Evolutionary conservation across 2,113 vertebrate genomes (phyloP).

Genomic region (Rhombomys opimus): DNA sequence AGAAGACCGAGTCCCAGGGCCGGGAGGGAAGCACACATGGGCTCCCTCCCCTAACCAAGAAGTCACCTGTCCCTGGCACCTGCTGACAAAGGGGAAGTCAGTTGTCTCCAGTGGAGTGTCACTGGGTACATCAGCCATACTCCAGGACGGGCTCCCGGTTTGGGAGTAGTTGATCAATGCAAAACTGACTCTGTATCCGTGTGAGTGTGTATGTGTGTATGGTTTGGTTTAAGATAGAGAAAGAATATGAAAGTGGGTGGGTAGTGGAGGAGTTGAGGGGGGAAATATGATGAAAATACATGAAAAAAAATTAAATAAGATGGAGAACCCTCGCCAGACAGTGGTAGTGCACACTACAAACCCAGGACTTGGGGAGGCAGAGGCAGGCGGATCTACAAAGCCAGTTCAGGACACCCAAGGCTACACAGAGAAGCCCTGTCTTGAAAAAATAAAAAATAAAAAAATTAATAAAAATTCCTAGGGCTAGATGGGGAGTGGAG

Average conservation of each 20-base stretch:
- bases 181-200: neutral
- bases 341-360: too few relatives aligned
- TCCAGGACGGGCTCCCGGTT: neutral
- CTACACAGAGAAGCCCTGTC: too few relatives aligned
- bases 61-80: neutral
- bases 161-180: neutral
- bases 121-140: neutral
- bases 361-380: too few relatives aligned
- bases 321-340: too few relatives aligned
- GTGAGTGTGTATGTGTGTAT: neutral
- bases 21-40: neutral
- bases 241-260: neutral
- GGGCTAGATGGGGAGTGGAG: neutral
- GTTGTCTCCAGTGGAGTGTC: neutral
- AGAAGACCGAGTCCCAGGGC: neutral
- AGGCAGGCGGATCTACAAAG: too few relatives aligned
- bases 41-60: neutral
- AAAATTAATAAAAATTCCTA: neutral
- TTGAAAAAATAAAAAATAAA: too few relatives aligned
- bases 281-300: neutral
- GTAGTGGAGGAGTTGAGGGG: neutral
- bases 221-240: neutral
- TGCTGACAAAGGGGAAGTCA: neutral
- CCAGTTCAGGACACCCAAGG: too few relatives aligned
- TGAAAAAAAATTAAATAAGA: neutral